A percentile compares a stretch with the other conserved stretches of the same genome.
phyloP scores from a whole-genome alignment of 2,113 vertebrate species.

The Sceloporus tristichus region DNA sequence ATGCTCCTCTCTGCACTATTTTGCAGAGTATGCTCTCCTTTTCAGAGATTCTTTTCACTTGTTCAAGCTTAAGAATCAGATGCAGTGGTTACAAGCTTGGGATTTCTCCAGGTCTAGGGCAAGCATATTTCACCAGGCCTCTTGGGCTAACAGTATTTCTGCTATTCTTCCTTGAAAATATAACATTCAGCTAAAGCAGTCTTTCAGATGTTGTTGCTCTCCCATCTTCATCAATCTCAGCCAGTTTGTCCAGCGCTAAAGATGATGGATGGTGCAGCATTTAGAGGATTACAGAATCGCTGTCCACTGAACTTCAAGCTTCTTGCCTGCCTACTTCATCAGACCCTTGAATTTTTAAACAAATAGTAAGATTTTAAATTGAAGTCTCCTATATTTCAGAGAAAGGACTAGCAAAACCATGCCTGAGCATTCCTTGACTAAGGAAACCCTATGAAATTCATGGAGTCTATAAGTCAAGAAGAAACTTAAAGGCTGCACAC shows the following conservation, averaged over 20 bases:
- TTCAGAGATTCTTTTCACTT: not conserved
- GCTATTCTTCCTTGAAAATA: not conserved
- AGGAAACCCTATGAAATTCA: no score
- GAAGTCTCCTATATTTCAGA: not conserved
- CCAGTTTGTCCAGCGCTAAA: not conserved
- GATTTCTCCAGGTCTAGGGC: not conserved
- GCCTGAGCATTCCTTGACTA: no score
- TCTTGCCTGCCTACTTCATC: not conserved
- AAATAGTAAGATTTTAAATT: not conserved
- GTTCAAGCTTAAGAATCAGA: not conserved
- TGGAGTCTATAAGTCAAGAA: no score
- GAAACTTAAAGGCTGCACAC: no score
- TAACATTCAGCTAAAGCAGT: not conserved
- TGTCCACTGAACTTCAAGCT: not conserved
- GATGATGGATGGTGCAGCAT: not conserved
- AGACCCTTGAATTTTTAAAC: not conserved
- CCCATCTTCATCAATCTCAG: not conserved
- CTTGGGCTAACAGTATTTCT: not conserved
- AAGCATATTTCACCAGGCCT: not conserved
- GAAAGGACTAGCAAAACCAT: no score
- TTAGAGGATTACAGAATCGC: not conserved
- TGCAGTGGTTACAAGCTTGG: not conserved
- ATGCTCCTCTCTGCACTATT: rapidly evolving
- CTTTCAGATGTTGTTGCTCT: not conserved
- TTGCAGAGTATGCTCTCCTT: not conserved